These are phyloP conservation scores for Prionace glauca DNA, from an alignment of 2,797 vertebrate genomes.

Conservation along the genomic window DNA sequence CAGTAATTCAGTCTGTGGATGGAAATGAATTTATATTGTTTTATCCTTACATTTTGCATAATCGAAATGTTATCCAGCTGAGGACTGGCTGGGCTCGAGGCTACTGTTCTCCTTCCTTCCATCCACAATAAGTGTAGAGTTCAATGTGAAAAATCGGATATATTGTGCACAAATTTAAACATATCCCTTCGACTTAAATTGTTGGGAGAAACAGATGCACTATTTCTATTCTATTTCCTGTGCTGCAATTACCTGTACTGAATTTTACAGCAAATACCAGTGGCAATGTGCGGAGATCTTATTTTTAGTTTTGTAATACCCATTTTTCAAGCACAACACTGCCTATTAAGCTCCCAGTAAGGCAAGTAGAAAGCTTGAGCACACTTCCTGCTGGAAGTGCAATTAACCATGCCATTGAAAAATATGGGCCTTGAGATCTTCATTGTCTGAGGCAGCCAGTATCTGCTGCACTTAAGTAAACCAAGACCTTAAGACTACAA, in stretches of 20 bases:
- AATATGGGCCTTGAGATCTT: neutral
- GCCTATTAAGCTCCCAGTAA: neutral
- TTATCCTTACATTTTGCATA: neutral
- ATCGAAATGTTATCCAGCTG: neutral
- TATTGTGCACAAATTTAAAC: neutral
- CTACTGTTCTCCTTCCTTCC: neutral
- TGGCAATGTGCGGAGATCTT: neutral
- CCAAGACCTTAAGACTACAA: neutral
- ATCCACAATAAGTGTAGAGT: neutral
- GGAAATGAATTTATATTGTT: neutral
- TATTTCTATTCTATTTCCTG: neutral
- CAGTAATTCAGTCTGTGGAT: neutral
- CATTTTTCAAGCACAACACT: neutral
- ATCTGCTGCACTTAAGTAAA: neutral
- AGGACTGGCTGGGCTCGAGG: neutral
- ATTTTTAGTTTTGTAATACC: neutral
- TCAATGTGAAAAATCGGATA: neutral
- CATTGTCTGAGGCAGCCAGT: neutral
- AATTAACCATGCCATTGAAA: neutral
- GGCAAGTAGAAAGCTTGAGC: neutral
- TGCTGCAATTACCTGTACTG: neutral
- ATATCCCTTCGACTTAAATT: neutral
- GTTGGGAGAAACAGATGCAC: neutral
- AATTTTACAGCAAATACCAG: neutral
- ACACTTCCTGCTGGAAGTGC: neutral